Evolutionary conservation across 2,797 vertebrate genomes (phyloP).

Genomic region (Poeciliopsis presidionis): DNA sequence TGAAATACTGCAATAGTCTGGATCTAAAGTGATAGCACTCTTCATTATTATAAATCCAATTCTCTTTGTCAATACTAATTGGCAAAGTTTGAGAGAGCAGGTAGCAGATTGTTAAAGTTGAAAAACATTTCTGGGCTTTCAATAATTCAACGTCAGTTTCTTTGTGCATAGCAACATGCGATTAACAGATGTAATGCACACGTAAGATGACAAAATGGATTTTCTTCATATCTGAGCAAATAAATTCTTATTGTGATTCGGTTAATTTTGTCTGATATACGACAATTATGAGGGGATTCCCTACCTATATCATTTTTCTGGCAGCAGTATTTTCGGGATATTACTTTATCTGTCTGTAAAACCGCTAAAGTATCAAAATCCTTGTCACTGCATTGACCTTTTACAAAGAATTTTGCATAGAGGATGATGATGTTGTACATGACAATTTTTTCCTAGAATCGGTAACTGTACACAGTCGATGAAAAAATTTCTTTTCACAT

Average conservation of each 20-base stretch:
- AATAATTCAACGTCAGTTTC: conserved; percentile 3
- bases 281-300: neutral
- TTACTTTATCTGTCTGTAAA: neutral
- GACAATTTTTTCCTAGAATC: too few species aligned
- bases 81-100: conserved; percentile 71
- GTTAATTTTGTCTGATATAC: neutral
- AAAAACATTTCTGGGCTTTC: conserved; percentile 20
- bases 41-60: conserved; percentile 73
- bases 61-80: conserved; percentile 75
- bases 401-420: too few species aligned
- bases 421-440: too few species aligned
- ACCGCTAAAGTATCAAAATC: conserved; percentile 1
- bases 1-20: conserved; percentile 72
- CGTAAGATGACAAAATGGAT: neutral
- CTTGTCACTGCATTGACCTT: neutral
- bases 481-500: too few species aligned
- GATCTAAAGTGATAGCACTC: conserved; percentile 68
- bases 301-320: neutral
- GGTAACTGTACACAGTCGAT: too few species aligned
- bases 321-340: neutral
- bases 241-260: neutral
- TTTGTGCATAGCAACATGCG: neutral
- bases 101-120: conserved; percentile 55
- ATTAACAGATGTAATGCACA: neutral
- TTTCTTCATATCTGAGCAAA: neutral